Percentiles rank a stretch among this genome's conserved stretches.
phyloP scores from a whole-genome alignment of 2,113 vertebrate species.

The Dicerorhinus sumatrensis region DNA sequence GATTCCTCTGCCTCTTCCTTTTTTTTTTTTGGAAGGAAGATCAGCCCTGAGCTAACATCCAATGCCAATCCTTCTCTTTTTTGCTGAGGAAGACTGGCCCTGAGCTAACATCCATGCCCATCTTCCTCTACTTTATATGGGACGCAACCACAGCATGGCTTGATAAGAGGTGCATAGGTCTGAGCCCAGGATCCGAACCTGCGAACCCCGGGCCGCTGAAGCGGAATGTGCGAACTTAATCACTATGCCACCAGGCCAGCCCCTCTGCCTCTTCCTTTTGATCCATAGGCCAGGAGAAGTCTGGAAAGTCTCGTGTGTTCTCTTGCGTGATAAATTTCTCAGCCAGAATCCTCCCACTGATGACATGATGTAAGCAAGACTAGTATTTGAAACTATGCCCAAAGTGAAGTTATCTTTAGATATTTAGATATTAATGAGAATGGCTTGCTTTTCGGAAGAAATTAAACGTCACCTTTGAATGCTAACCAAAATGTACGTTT shows the following conservation, averaged over 20 bases:
- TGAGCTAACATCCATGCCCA: too few species aligned
- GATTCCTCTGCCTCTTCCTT: not conserved
- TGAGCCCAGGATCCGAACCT: too few species aligned
- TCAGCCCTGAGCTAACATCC: too few species aligned
- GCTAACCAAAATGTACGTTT: not conserved
- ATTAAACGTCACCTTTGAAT: not conserved
- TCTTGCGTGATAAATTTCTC: not conserved
- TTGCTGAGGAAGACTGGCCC: too few species aligned
- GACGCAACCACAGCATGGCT: too few species aligned
- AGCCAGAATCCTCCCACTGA: not conserved
- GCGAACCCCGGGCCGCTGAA: too few species aligned
- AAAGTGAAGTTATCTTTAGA: not conserved
- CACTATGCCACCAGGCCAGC: too few species aligned
- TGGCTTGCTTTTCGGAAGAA: not conserved
- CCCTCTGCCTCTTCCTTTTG: not conserved
- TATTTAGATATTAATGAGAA: not conserved
- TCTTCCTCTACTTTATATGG: too few species aligned
- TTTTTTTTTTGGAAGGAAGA: not conserved
- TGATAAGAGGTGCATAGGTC: too few species aligned
- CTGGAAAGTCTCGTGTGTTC: not conserved
- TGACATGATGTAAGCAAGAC: not conserved
- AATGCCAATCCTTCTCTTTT: too few species aligned
- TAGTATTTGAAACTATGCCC: not conserved
- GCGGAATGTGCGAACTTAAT: too few species aligned
- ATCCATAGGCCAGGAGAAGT: not conserved